A percentile compares a stretch with the other conserved stretches of the same genome.
Conservation (phyloP, 1,140 invertebrate species). For the Eurosta solidaginis region DNA sequence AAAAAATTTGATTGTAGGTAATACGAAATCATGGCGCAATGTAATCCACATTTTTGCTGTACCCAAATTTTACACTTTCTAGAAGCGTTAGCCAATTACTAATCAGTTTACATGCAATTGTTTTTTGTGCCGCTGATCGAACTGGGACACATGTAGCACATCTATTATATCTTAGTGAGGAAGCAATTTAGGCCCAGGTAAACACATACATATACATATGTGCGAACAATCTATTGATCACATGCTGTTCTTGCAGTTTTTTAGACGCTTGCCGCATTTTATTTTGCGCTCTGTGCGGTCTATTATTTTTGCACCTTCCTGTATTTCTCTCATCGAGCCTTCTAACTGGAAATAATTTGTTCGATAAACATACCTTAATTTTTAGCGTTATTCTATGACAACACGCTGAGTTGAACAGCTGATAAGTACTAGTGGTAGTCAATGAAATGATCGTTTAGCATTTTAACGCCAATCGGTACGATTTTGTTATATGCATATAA, state of each 20-base stretch:
- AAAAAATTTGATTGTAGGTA: not conserved
- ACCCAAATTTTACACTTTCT: too few relatives aligned
- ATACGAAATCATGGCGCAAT: not conserved
- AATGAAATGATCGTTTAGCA: not conserved
- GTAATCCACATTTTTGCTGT: too few relatives aligned
- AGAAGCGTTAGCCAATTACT: too few relatives aligned
- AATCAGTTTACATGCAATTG: too few relatives aligned
- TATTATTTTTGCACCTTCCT: slow-evolving; percentile 2
- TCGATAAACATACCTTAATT: not conserved
- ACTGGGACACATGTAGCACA: not conserved
- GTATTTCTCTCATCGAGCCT: not conserved
- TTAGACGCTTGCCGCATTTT: not conserved
- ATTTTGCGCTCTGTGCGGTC: not conserved
- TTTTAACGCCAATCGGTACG: too few relatives aligned
- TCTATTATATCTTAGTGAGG: not conserved
- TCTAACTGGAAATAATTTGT: slow-evolving; percentile 26
- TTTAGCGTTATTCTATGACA: not conserved
- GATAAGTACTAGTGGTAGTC: not conserved
- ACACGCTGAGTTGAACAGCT: slow-evolving; percentile 8
- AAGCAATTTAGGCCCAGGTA: not conserved
- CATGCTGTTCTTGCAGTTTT: not conserved
- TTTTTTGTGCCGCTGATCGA: not conserved
- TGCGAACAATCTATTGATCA: too few relatives aligned
- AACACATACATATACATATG: too few relatives aligned
- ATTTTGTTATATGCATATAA: too few relatives aligned